These are phyloP conservation scores for Acanthosepion lycidas DNA, from an alignment of 2,888 invertebrate species.

Conservation along the genomic window DNA sequence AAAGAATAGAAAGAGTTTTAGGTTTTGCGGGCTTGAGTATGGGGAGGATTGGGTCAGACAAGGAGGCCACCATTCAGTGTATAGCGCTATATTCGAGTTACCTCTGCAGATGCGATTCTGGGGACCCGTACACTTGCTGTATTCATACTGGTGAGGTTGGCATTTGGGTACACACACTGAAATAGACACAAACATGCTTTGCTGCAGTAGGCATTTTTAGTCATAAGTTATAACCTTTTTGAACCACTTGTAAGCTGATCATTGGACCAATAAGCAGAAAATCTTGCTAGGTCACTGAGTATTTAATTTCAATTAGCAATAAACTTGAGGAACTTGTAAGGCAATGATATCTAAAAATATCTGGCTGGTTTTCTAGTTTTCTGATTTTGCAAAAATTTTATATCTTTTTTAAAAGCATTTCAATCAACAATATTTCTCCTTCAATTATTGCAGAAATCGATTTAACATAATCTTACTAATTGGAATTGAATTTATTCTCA, in stretches of 20 bases:
- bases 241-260: neutral
- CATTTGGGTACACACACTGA: conserved; percentile 66
- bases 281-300: neutral
- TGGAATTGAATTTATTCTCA: neutral
- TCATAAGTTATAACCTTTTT: neutral
- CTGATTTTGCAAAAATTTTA: neutral
- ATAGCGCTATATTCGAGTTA: conserved; percentile 50
- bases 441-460: neutral
- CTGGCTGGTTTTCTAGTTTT: neutral
- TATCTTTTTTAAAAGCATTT: neutral
- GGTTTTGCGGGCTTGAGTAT: neutral
- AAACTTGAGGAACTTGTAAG: neutral
- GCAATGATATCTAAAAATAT: neutral
- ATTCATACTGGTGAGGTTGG: conserved; percentile 61
- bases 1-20: neutral
- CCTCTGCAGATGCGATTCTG: conserved; percentile 66
- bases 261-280: neutral
- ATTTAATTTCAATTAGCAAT: neutral
- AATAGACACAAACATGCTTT: conserved; percentile 50
- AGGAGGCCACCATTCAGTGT: conserved; percentile 34
- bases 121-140: conserved; percentile 61
- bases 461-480: neutral
- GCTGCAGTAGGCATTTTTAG: conserved; percentile 37
- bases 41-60: neutral
- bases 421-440: neutral